phyloP scores from a whole-genome alignment of 53 echinoderm and acorn worm species.

The Luidia sarsii region DNA sequence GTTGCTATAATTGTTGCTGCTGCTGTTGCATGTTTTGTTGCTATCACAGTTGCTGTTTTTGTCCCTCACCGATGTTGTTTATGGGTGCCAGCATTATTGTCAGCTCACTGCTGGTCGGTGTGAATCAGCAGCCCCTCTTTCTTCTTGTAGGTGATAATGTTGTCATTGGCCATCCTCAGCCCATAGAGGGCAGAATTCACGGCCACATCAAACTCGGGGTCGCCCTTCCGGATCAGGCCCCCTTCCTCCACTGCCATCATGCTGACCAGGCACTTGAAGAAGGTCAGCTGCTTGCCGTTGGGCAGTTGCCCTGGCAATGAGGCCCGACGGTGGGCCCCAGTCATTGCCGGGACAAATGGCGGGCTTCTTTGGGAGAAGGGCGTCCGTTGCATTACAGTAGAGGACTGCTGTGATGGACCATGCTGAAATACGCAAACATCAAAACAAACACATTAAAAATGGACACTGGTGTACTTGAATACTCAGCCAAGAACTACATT shows the following conservation, averaged over 20 bases:
- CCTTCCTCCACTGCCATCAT: slow-evolving; percentile 80
- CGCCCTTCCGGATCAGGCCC: slow-evolving; percentile 32
- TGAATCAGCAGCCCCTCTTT: slow-evolving; percentile 46
- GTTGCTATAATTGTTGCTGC: no score
- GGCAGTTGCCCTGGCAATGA: slow-evolving; percentile 2
- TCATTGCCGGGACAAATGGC: no score
- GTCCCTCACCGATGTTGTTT: neutral
- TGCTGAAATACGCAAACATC: no score
- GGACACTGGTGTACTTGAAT: no score
- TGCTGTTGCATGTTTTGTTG: no score
- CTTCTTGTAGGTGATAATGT: slow-evolving; percentile 59
- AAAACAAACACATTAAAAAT: no score
- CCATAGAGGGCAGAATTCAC: slow-evolving; percentile 69
- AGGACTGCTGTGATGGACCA: no score
- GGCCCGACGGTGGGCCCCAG: no score
- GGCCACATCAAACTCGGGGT: slow-evolving; percentile 57
- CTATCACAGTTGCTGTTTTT: no score
- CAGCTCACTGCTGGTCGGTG: slow-evolving; percentile 22
- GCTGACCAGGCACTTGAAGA: slow-evolving; percentile 66
- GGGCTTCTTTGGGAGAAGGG: no score
- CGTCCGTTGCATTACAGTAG: no score
- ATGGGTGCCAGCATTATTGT: neutral
- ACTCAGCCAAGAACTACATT: no score
- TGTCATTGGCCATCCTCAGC: slow-evolving; percentile 46
- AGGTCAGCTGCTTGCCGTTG: slow-evolving; percentile 9